Base-by-base conservation (phyloP, 2,113 vertebrate genomes). In the Pterophyllum scalare region DNA sequence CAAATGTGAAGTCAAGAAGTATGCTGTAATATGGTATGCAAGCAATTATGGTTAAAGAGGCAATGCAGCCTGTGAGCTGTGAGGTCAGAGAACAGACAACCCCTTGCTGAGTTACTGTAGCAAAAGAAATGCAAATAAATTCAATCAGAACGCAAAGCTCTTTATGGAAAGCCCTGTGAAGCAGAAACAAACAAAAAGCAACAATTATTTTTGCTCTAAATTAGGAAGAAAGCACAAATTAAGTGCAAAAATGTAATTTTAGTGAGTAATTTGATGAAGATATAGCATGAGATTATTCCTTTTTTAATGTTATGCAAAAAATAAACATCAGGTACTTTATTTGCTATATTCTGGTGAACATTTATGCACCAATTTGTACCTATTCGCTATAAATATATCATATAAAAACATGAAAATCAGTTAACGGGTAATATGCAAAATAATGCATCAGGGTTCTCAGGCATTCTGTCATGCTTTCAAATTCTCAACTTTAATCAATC, bases 11-110 rank as follows among this genome's bases (percentile, higher is more conserved):
- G 82, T 88, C 82, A 61, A 89, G 81, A 82, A 74, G 89, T 87
- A 65, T 79, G 85, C 78, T 82, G 85, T 91, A 61, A 88, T 80
- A 85, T 38, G 88, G 91, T 87, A 91, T 95, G 93, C 87, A 89
- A 93, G 90, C 93, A 94, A 94, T 95, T 94, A 95, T 87, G 86
- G 87, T 88, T 84, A 82, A 91, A 92, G 82, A 91, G 88, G 83
- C 84, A 14, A 86, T 77, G 87, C 86, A 82, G 91, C 60, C 77
- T 87, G 86, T 20, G 77, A 91, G 80, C 81, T 60, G 76, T 58
- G 81, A 81, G 92, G 91, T 91, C 85, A 89, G 84, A 86, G 83
- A 85, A 87, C 83, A 88, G 74, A 84, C 80, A 80, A 80, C 87
- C 91, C 86, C 87, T 88, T 59, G 89, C 90, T 79, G 87, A 92